These are phyloP conservation scores for Dryobotodes eremita DNA, from an alignment of 2,888 invertebrate species.

Conservation along the genomic window DNA sequence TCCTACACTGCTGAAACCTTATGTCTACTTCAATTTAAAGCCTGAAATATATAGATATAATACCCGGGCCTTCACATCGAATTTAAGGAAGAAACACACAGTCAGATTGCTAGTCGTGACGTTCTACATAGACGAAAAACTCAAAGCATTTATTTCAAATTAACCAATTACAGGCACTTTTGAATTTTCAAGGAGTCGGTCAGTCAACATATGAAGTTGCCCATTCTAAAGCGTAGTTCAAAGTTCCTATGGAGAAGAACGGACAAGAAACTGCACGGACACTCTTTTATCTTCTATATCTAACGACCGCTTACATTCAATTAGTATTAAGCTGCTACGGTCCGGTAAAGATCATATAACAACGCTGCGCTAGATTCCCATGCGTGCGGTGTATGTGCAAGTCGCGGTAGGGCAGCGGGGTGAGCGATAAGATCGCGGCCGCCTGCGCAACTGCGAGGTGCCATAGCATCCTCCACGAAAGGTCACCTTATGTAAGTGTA, in stretches of 20 bases:
- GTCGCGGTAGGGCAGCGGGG: conserved; percentile 69
- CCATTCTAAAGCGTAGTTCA: not conserved
- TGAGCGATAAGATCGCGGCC: conserved; percentile 79
- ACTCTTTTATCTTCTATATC: not conserved
- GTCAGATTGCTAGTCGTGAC: not conserved
- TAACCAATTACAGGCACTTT: not conserved
- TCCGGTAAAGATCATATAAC: conserved; percentile 54
- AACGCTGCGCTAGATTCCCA: conserved; percentile 47
- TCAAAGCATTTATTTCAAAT: not conserved
- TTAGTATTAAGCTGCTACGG: conserved; percentile 1
- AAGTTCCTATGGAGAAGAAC: not conserved
- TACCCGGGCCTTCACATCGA: not conserved
- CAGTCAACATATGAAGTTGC: not conserved
- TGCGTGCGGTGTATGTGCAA: conserved; percentile 57
- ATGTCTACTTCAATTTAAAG: not conserved
- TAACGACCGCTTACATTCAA: not conserved
- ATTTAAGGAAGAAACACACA: not conserved
- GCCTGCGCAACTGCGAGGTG: conserved; percentile 81
- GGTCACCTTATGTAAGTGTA: conserved; percentile 84
- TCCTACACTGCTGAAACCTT: not conserved
- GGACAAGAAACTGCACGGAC: not conserved
- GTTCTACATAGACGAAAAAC: not conserved
- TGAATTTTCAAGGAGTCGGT: not conserved
- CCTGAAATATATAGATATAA: not conserved
- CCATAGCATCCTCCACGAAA: conserved; percentile 84